Evolutionary conservation across 1,140 invertebrate species (phyloP).

Genomic region (Drosophila nasuta): DNA sequence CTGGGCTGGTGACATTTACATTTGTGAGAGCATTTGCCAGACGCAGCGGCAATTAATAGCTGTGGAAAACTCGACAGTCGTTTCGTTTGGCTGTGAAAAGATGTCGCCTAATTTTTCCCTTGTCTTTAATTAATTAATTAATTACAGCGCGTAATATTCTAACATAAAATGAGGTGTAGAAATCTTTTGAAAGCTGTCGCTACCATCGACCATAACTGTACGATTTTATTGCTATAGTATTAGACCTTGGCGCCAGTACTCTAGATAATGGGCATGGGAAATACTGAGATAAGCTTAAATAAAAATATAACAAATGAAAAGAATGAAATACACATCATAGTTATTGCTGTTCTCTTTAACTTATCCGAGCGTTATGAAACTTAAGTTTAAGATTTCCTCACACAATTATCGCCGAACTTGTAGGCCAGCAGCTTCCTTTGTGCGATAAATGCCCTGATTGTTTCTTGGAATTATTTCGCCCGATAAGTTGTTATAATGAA

Average conservation of each 20-base stretch:
- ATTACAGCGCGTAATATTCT: conserved; percentile 54
- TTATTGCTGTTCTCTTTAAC: conserved; percentile 1
- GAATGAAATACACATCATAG: background rate
- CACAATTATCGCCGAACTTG: conserved; percentile 41
- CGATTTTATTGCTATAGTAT: conserved; percentile 52
- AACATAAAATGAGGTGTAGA: conserved; percentile 25
- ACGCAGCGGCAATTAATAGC: conserved; percentile 67
- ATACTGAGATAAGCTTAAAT: conserved; percentile 36
- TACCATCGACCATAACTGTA: conserved; percentile 20
- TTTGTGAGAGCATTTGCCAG: conserved; percentile 63
- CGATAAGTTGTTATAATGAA: conserved; percentile 41
- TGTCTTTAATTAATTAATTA: conserved; percentile 79
- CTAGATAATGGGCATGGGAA: conserved; percentile 39
- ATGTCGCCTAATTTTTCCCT: conserved; percentile 76
- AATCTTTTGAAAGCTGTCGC: conserved; percentile 47
- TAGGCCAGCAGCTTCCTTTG: conserved; percentile 60
- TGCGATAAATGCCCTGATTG: conserved; percentile 59
- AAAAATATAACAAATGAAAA: conserved; percentile 16
- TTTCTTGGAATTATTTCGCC: conserved; percentile 41
- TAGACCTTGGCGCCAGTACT: conserved; percentile 53
- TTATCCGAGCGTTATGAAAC: conserved; percentile 31
- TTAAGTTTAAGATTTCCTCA: conserved; percentile 28
- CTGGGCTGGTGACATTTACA: conserved; percentile 63
- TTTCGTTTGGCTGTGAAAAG: conserved; percentile 70
- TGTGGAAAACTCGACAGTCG: conserved; percentile 71